Evolutionary conservation across 2,888 invertebrate species (phyloP).

Genomic region (Sarcophaga rosellei): DNA sequence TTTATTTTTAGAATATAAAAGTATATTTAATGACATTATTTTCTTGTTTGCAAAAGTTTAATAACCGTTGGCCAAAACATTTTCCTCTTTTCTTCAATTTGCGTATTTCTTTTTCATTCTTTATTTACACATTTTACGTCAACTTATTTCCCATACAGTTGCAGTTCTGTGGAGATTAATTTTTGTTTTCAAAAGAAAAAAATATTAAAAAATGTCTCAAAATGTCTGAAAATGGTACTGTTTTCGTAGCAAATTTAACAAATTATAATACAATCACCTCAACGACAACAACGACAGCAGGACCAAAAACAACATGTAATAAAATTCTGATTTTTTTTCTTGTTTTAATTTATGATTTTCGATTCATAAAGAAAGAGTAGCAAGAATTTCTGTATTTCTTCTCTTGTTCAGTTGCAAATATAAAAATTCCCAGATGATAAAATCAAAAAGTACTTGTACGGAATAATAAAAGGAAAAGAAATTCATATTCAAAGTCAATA

Average conservation of each 20-base stretch:
- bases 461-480: not conserved
- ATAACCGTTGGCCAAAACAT: not conserved
- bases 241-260: constrained; percentile 9
- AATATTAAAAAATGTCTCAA: not conserved
- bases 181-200: not conserved
- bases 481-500: constrained; percentile 9
- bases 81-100: not conserved
- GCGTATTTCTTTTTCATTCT: not conserved
- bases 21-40: not conserved
- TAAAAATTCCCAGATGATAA: not conserved
- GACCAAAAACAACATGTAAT: not conserved
- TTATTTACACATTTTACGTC: constrained; percentile 9
- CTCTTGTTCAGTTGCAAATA: not conserved
- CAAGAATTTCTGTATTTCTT: not conserved
- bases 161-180: not conserved
- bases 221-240: not conserved
- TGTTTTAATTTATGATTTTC: not conserved
- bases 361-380: constrained; percentile 13
- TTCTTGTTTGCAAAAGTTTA: constrained; percentile 14
- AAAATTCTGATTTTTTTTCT: not conserved
- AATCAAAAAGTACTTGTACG: constrained; percentile 6
- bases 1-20: constrained; percentile 6
- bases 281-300: not conserved
- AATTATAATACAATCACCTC: constrained; percentile 37
- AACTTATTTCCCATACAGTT: constrained; percentile 36